Base-by-base conservation (phyloP, 2,888 invertebrate species). In the Morpho achilles region DNA sequence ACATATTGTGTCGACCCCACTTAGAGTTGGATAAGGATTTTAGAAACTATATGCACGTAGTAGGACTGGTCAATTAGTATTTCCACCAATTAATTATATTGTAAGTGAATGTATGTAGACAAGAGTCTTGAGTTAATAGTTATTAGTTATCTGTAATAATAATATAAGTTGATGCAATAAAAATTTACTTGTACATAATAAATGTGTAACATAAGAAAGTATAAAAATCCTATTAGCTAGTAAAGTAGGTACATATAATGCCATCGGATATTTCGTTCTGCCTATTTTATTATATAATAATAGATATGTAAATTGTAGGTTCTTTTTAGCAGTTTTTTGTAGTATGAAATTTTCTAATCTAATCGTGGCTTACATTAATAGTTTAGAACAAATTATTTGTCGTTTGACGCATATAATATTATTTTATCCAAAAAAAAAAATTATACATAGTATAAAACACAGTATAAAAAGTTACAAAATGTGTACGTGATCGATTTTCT, bases 131-230 rank as follows among this genome's bases (percentile, higher is more conserved):
- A 59, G 64, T 60, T 63, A 56, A 50, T 63, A 61, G 57, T 66
- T 59, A 64, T 53, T 64, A 62, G 59, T 64, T 51, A 16, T 53
- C n/a, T 63, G 55, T 64, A 56, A 62, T 58, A 60, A 39, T 65
- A 66, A 60, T 59, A 52, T 60, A 64, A 64, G 66, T 62, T 57
- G 57, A 68, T 60, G 66, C 67, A 68, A 68, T 66, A 68, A 66
- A 63, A 60, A 61, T 62, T 65, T 55, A 58, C 49, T 45, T 59
- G 56, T 66, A 64, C 45, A 61, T 62, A 63, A 50, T 63, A 56
- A 59, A 41, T 40, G 50, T 48, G 49, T 64, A 64, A 60, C 53
- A 47, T 63, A 59, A 59, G 59, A 49, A 59, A 57, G 53, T 51
- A 49, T 57, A 61, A 59, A 52, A 42, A 58, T 62, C 63, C 59